Evolutionary conservation across 1,140 invertebrate genomes (phyloP).

Genomic region (Conopomorpha cramerella): DNA sequence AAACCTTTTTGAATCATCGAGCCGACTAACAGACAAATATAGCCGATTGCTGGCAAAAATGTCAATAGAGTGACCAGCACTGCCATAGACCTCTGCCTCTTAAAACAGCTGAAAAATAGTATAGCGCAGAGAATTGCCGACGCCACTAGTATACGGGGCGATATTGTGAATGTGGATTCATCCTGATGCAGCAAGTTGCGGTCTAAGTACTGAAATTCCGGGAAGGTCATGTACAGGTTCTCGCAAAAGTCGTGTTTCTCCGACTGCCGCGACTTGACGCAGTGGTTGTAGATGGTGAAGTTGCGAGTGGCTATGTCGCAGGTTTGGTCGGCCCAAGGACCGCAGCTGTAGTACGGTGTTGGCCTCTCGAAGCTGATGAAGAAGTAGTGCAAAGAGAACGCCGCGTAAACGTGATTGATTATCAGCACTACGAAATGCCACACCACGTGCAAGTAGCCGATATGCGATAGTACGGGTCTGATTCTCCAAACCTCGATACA

Average conservation of each 20-base stretch:
- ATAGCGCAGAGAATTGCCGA: constrained; percentile 20
- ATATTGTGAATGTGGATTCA: constrained; percentile 9
- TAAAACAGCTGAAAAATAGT: constrained; percentile 26
- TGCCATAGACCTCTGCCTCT: constrained; percentile 18
- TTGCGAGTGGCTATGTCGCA: constrained; percentile 29
- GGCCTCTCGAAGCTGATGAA: constrained; percentile 36
- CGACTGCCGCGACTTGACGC: constrained; percentile 13
- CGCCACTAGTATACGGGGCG: constrained; percentile 28
- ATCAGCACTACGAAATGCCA: constrained; percentile 25
- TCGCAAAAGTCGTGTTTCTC: constrained; percentile 22
- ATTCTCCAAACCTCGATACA: constrained; percentile 60
- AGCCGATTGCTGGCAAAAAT: no score
- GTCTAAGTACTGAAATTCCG: constrained; percentile 39
- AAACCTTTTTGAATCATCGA: constrained; percentile 40
- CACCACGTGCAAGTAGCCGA: constrained; percentile 23
- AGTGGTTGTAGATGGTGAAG: constrained; percentile 32
- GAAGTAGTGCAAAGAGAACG: constrained; percentile 38
- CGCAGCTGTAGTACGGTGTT: constrained; percentile 31
- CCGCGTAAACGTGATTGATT: constrained; percentile 20
- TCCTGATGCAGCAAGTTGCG: constrained; percentile 12
- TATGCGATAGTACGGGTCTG: constrained; percentile 25
- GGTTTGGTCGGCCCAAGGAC: constrained; percentile 19
- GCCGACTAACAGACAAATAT: constrained; percentile 23
- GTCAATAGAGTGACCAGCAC: no score
- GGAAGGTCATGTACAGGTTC: constrained; percentile 22